Evolutionary conservation across 2,888 invertebrate genomes (phyloP), one percentile per base, ranked within the genome.

Genomic region (Xanthia icteritia): DNA sequence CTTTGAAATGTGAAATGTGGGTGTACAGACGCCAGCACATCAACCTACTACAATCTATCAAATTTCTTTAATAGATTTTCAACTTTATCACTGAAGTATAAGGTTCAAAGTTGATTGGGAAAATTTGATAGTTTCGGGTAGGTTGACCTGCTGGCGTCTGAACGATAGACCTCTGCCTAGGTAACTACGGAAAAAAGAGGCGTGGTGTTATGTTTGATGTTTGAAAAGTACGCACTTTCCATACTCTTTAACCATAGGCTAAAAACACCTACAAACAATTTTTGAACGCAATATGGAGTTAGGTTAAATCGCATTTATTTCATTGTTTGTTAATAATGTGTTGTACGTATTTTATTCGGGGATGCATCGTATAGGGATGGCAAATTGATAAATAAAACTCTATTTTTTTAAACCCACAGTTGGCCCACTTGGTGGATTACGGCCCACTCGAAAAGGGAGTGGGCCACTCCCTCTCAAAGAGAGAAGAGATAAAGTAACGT

Each of bases 261-360:
- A 56, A 48, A 61, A 73, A 23, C 45, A 27, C 5, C 11, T 27
- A 54, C 1, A 31, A 60, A 39, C 17, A 5, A 4, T 31, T 39
- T n/a, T 15, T 54, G 0, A 27, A 42, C 20, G 15, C 48, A 61
- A 36, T 68, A 72, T 77, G 78, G 83, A 77, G 42, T 64, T 56
- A 36, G 64, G 6, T 54, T 73, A 45, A 31, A 51, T 77, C n/a
- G 69, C 79, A 83, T 83, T 86, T 82, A 54, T 79, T 51, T 39
- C 23, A 75, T 61, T 82, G 63, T 77, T 66, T 77, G 58, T 61
- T 69, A 3, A 39, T 66, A 48, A 48, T 63, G 27, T 73, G 61
- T 75, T 54, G 45, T 73, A 67, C 60, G 58, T 84, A 69, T 66
- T 85, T 70, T 76, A 61, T 63, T 81, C 27, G 27, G 11, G n/a